These are phyloP conservation scores for Scaptomyza graminum DNA, from an alignment of 1,140 invertebrate species.

Conservation along the genomic window DNA sequence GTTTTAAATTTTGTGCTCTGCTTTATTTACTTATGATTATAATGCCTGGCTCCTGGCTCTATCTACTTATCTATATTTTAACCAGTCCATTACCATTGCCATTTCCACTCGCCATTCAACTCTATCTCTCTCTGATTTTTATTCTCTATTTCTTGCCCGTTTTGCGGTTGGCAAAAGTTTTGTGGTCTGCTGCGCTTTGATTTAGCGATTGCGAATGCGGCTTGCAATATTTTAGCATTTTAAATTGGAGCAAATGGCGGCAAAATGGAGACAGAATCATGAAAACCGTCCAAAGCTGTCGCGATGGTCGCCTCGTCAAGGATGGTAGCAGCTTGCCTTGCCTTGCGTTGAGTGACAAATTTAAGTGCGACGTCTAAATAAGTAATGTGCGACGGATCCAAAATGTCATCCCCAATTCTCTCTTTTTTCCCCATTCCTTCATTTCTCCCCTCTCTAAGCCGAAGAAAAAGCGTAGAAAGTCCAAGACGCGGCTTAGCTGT, in stretches of 20 bases:
- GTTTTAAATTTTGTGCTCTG: background rate
- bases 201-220: constrained; percentile 64
- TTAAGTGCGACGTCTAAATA: constrained; percentile 74
- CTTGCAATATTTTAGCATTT: constrained; percentile 76
- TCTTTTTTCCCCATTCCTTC: background rate
- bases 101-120: constrained; percentile 11
- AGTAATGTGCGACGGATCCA: constrained; percentile 52
- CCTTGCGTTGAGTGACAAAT: constrained; percentile 66
- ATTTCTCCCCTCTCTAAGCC: background rate
- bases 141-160: constrained; percentile 3
- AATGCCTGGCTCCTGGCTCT: constrained; percentile 28
- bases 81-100: constrained; percentile 1
- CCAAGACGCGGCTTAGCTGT: constrained; percentile 69
- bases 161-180: constrained; percentile 63
- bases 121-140: background rate
- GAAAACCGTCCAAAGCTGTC: constrained; percentile 10
- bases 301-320: constrained; percentile 1
- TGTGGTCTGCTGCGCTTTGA: constrained; percentile 67
- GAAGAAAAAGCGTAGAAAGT: constrained; percentile 11
- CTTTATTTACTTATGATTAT: constrained; percentile 63
- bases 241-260: constrained; percentile 76
- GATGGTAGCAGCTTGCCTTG: constrained; percentile 24
- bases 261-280: constrained; percentile 29
- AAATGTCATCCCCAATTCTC: background rate
- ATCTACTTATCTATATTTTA: background rate